Evolutionary conservation across 2,113 vertebrate species (phyloP).

Genomic region (Baryphthengus martii): DNA sequence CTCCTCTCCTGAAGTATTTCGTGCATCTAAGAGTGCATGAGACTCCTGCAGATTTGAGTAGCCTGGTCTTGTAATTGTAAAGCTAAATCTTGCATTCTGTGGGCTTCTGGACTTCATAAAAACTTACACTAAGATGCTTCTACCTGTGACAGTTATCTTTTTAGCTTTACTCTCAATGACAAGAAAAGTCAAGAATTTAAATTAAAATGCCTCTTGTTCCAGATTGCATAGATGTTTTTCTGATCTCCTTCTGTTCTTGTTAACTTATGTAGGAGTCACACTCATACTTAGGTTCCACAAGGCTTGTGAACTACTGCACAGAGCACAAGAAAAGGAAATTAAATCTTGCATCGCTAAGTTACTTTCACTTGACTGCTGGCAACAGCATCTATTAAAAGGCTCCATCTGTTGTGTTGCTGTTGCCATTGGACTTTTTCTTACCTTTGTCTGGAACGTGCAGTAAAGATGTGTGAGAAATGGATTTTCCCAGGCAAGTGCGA

Average conservation of each 20-base stretch:
- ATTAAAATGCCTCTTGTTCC: not conserved
- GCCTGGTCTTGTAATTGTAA: not conserved
- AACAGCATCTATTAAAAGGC: not conserved
- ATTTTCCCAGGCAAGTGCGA: constrained; percentile 93
- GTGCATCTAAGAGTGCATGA: not conserved
- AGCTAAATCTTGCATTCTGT: not conserved
- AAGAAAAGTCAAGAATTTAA: not conserved
- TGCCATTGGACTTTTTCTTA: constrained; percentile 15
- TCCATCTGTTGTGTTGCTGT: not conserved
- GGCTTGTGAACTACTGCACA: not conserved
- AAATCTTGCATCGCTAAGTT: not conserved
- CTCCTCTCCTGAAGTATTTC: not conserved
- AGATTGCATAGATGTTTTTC: not conserved
- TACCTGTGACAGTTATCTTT: not conserved
- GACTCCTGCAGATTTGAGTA: not conserved
- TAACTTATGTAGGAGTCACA: accelerated
- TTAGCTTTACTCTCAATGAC: no score
- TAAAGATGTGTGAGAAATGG: constrained; percentile 96
- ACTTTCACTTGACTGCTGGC: not conserved
- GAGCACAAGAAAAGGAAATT: not conserved
- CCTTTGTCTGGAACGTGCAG: constrained; percentile 96
- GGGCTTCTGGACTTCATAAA: not conserved
- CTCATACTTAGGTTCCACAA: not conserved
- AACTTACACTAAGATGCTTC: not conserved
- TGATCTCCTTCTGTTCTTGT: not conserved